A percentile compares a stretch with the other conserved stretches of the same genome.
Conservation (phyloP, 2,797 vertebrate genomes). For the Zalophus californianus region DNA sequence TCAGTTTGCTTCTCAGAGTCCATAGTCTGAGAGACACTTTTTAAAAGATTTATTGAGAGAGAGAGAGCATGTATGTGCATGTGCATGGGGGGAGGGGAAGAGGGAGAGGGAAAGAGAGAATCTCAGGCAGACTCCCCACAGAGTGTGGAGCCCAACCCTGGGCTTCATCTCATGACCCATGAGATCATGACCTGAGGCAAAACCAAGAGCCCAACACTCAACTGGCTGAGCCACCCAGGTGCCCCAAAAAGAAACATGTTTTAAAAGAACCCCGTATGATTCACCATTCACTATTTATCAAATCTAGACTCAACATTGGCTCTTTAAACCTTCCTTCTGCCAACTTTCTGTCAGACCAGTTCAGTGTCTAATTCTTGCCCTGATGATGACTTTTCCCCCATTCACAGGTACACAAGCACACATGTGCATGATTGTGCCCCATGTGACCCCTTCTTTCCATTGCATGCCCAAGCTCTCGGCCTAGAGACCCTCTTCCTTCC, state of each 20-base stretch:
- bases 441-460: not conserved
- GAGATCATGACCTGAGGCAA: not conserved
- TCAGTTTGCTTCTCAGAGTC: too few relatives aligned
- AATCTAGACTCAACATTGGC: not conserved
- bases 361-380: not conserved
- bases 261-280: not conserved
- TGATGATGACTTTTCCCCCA: not conserved
- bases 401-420: not conserved
- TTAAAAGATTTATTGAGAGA: not conserved
- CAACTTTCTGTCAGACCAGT: not conserved
- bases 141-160: not conserved
- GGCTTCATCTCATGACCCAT: not conserved
- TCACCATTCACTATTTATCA: not conserved
- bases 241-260: not conserved
- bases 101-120: rapidly evolving
- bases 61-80: not conserved
- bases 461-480: not conserved
- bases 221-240: not conserved
- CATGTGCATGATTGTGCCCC: not conserved
- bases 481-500: not conserved
- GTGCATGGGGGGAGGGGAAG: not conserved
- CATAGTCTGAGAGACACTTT: not conserved
- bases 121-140: not conserved
- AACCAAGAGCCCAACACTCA: not conserved
- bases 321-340: not conserved